phyloP scores from a whole-genome alignment of 1,140 invertebrate species.

The Epicauta chinensis region DNA sequence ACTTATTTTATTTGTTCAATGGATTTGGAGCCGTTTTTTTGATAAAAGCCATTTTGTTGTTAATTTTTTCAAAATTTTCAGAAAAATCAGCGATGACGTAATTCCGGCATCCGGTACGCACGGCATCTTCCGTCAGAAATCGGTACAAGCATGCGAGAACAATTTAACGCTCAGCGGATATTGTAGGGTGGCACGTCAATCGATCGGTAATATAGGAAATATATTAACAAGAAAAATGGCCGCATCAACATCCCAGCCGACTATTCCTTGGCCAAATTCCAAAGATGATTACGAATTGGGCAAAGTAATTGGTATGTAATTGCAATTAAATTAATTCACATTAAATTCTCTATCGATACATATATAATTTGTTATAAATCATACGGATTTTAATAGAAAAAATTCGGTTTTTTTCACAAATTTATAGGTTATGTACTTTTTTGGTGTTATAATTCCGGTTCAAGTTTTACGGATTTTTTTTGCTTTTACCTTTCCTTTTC shows the following conservation, averaged over 20 bases:
- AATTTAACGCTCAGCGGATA: conserved; percentile 39
- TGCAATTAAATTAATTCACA: neutral
- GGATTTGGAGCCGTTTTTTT: no score
- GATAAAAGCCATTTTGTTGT: no score
- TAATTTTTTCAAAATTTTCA: conserved; percentile 35
- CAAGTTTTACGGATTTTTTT: conserved; percentile 18
- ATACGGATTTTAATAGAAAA: neutral
- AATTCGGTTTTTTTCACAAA: neutral
- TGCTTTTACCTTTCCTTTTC: neutral
- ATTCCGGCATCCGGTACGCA: conserved; percentile 55
- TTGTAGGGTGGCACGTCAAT: conserved; percentile 44
- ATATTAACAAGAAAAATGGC: conserved; percentile 66
- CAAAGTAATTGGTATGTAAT: conserved; percentile 77
- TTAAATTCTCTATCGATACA: neutral
- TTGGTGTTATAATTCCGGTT: conserved; percentile 34
- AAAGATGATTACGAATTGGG: conserved; percentile 91
- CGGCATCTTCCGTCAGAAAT: conserved; percentile 59
- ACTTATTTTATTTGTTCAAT: no score
- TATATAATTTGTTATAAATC: neutral
- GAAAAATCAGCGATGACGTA: conserved; percentile 55
- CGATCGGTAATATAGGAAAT: conserved; percentile 50
- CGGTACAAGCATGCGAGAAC: conserved; percentile 47
- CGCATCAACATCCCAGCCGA: conserved; percentile 52
- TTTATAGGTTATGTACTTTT: conserved; percentile 38
- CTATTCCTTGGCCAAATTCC: conserved; percentile 79